Base-by-base conservation (phyloP, 1,140 invertebrate species). In the Drosophila carrolli region DNA sequence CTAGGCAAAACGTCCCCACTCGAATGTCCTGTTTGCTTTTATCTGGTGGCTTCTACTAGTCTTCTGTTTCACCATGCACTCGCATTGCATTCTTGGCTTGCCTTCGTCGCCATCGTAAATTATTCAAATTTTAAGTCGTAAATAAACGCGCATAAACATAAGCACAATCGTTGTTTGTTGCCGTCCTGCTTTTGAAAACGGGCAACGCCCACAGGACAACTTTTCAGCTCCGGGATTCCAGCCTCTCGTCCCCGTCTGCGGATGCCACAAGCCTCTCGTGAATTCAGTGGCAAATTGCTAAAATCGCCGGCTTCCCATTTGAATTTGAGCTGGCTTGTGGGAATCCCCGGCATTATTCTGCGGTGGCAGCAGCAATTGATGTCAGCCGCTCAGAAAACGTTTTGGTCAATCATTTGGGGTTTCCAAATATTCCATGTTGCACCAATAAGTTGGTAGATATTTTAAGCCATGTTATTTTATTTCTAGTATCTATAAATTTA, bases 81-180 rank as follows among this genome's bases (percentile, higher is more conserved):
- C 14, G 23, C 40, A 53, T 32, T 78, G 76, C 60, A 75, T 75
- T 79, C 66, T 58, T 75, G 29, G 32, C 35, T 11, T 16, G 63
- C n/a, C 51, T 19, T 54, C 73, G 46, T 40, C 53, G 68, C 48
- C 67, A 65, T 83, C 84, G 68, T 88, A 88, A 89, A 89, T 88
- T 88, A 88, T 88, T 88, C 80, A 88, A 89, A 80, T 88, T 86
- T 80, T 50, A 55, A 88, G 83, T 89, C 83, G 80, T 88, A 88
- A 89, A 88, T 89, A 88, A 84, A 62, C 53, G 84, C 29, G 58
- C 80, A 83, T 89, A 89, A 88, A 84, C 83, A 89, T 86, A 88
- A 88, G 58, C 70, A 78, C 65, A 67, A 57, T 77, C 54, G 66
- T 54, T 59, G 67, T 44, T 59, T 27, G 5, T 59, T 27, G 5